phyloP scores from a whole-genome alignment of 2,113 vertebrate species.

The Neofelis nebulosa region DNA sequence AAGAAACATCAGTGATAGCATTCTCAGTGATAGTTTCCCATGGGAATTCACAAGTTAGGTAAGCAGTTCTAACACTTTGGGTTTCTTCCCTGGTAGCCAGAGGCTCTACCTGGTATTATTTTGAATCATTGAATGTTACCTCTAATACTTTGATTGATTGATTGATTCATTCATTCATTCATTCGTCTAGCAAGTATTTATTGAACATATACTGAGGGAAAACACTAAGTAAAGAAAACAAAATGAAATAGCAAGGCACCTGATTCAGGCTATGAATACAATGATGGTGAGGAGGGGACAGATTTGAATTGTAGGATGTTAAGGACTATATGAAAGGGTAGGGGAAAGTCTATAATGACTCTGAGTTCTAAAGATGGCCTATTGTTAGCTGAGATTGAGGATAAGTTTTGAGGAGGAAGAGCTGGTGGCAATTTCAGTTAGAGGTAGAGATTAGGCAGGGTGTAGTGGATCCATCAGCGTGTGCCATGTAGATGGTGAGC shows the following conservation, averaged over 20 bases:
- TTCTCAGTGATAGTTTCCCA: not conserved
- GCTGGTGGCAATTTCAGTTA: not conserved
- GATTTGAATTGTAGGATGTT: not conserved
- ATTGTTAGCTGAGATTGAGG: not conserved
- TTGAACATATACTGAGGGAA: not conserved
- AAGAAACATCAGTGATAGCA: not conserved
- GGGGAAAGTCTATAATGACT: not conserved
- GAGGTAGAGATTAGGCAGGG: not conserved
- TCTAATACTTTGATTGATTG: not conserved
- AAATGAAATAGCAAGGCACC: not conserved
- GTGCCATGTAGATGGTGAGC: not conserved
- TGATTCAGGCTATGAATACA: not conserved
- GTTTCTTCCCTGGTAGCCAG: not conserved
- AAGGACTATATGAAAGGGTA: not conserved
- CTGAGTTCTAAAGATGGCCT: not conserved
- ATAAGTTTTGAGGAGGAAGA: not conserved
- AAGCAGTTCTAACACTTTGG: not conserved
- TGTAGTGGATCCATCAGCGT: not conserved
- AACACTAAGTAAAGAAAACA: not conserved
- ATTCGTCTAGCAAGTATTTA: not conserved
- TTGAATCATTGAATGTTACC: not conserved
- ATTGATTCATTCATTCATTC: not conserved
- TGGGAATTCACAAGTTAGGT: not conserved
- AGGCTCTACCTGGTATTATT: not conserved
- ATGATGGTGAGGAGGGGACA: not conserved